Evolutionary conservation across 2,888 invertebrate genomes (phyloP).

Genomic region (Clusia tigrina): DNA sequence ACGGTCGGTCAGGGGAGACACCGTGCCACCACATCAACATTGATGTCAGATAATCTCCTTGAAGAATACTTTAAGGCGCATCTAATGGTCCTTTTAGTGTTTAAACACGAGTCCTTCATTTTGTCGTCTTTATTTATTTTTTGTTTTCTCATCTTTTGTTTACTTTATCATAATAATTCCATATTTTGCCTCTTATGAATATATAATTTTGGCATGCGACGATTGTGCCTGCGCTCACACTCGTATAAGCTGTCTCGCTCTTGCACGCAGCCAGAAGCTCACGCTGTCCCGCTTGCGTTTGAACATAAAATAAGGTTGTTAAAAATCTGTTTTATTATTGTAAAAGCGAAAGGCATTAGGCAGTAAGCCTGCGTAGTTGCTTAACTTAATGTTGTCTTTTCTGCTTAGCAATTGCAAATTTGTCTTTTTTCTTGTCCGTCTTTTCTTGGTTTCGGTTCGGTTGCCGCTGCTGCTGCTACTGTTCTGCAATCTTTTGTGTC

Average conservation of each 20-base stretch:
- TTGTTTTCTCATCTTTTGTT: constrained; percentile 37
- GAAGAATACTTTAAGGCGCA: constrained; percentile 62
- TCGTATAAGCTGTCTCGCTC: neutral
- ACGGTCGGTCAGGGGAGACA: too few species aligned
- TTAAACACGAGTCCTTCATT: constrained; percentile 51
- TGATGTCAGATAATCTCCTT: constrained; percentile 61
- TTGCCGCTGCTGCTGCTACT: constrained; percentile 17
- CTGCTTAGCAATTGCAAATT: constrained; percentile 58
- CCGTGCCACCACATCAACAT: neutral
- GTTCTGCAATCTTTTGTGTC: constrained; percentile 30
- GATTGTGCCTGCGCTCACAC: constrained; percentile 15
- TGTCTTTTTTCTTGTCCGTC: constrained; percentile 51
- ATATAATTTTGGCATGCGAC: constrained; percentile 49
- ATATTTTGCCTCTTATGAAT: constrained; percentile 54
- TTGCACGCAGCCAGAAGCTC: constrained; percentile 25
- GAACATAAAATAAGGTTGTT: neutral
- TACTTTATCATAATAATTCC: constrained; percentile 56
- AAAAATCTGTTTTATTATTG: neutral
- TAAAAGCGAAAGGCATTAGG: constrained; percentile 55
- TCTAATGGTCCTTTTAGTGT: constrained; percentile 61
- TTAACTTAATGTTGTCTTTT: constrained; percentile 57
- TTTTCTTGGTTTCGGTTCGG: neutral
- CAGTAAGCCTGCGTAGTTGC: constrained; percentile 52
- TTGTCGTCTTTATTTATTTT: constrained; percentile 8
- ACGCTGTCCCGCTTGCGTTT: constrained; percentile 11